These are phyloP conservation scores for Arbacia lixula DNA, from an alignment of 53 echinoderm and acorn worm genomes.

Conservation along the genomic window DNA sequence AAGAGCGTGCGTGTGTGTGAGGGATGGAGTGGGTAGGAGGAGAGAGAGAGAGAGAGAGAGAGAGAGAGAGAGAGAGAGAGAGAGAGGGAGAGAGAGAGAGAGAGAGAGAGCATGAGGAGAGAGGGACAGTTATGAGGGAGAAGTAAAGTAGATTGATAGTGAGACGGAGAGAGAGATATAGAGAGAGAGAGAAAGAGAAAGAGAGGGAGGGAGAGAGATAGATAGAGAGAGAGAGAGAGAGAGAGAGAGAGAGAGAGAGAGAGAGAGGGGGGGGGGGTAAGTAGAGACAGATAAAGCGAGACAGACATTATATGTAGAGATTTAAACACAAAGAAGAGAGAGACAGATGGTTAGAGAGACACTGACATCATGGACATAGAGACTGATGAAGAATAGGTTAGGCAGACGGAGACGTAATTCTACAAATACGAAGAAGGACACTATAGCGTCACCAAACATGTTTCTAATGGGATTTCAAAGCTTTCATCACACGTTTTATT, in stretches of 20 bases:
- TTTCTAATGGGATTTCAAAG: no score
- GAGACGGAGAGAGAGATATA: neutral
- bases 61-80: neutral
- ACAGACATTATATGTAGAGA: no score
- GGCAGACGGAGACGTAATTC: no score
- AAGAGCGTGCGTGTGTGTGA: neutral
- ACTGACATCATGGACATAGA: no score
- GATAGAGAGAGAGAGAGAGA: neutral
- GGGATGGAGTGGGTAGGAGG: neutral
- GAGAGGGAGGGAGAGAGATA: neutral
- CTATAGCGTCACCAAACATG: no score
- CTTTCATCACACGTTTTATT: no score
- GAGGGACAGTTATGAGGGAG: neutral
- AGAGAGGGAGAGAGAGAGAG: neutral
- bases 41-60: conserved; percentile 10
- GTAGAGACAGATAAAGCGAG: neutral
- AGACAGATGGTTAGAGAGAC: no score
- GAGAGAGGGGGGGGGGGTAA: neutral
- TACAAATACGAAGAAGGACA: no score
- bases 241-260: neutral
- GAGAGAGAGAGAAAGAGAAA: neutral
- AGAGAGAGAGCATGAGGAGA: neutral
- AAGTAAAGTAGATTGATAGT: neutral
- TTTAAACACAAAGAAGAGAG: no score
- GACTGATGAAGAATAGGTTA: no score